Conservation (phyloP, 1,140 invertebrate species). For the Muscidifurax raptorellus region DNA sequence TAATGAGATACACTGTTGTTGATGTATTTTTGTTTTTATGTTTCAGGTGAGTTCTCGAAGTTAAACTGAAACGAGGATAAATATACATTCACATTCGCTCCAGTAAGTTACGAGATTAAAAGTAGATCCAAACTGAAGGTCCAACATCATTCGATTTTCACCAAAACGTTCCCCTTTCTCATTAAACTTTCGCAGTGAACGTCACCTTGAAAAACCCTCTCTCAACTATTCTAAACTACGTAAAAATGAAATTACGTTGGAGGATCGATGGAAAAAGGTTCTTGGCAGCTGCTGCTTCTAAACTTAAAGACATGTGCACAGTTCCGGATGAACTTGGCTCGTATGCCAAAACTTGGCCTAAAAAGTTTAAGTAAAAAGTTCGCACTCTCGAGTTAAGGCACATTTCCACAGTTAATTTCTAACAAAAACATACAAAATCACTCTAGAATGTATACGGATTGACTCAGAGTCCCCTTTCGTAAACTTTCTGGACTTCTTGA, state of each 20-base stretch:
- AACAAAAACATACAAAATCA: neutral
- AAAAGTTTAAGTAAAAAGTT: neutral
- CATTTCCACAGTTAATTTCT: neutral
- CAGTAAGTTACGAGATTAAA: too few relatives aligned
- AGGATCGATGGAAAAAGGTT: neutral
- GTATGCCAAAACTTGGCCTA: neutral
- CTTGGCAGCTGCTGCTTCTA: neutral
- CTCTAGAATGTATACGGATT: neutral
- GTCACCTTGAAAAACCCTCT: neutral
- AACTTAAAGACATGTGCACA: neutral
- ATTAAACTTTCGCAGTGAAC: neutral
- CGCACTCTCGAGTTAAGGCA: neutral
- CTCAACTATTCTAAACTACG: neutral
- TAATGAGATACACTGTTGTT: too few relatives aligned
- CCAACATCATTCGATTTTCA: too few relatives aligned
- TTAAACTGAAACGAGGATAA: neutral
- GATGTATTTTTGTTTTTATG: neutral
- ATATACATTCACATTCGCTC: neutral
- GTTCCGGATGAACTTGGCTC: neutral
- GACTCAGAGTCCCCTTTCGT: neutral
- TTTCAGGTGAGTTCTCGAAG: conserved; percentile 27
- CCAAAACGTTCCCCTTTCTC: neutral
- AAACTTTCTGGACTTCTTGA: neutral
- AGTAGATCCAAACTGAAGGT: too few relatives aligned
- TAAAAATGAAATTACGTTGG: neutral